Conservation (phyloP, 2,113 vertebrate genomes). For the Chaetops frenatus region DNA sequence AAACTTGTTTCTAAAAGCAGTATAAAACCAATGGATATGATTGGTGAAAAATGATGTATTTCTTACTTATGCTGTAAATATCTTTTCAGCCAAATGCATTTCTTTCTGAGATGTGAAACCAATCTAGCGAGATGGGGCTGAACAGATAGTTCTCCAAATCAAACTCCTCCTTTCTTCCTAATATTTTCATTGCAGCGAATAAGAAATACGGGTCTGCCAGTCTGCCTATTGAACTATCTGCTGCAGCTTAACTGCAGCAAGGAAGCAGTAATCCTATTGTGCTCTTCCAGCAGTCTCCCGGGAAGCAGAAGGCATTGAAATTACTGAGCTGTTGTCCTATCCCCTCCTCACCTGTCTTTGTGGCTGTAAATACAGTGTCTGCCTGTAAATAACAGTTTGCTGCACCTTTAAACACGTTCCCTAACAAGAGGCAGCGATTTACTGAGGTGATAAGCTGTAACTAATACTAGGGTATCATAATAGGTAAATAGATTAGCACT, state of each 20-base stretch:
- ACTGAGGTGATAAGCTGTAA: conserved; percentile 84
- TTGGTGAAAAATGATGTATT: neutral
- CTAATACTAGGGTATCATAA: conserved; percentile 91
- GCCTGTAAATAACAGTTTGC: conserved; percentile 82
- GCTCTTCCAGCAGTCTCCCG: conserved; percentile 65
- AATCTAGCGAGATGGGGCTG: neutral
- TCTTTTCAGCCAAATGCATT: neutral
- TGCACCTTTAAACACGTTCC: conserved; percentile 69
- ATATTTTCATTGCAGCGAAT: conserved; percentile 48
- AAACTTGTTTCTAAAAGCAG: neutral
- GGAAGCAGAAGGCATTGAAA: conserved; percentile 66
- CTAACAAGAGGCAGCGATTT: conserved; percentile 85
- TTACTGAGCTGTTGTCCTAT: conserved; percentile 57
- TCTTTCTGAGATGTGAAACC: neutral
- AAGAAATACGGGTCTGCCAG: conserved; percentile 56
- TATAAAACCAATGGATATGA: neutral
- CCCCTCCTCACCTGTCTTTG: conserved; percentile 71
- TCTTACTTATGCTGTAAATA: neutral
- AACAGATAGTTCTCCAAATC: conserved; percentile 13
- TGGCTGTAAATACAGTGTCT: conserved; percentile 73
- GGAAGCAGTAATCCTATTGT: conserved; percentile 74
- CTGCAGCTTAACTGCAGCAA: conserved; percentile 67
- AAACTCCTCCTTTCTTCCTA: conserved; percentile 22
- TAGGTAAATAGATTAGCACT: conserved; percentile 69
- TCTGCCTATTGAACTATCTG: conserved; percentile 60